Percentiles rank a stretch among this genome's conserved stretches.
These are phyloP conservation scores for Adelphocoris suturalis DNA, from an alignment of 2,888 invertebrate species.

Conservation along the genomic window DNA sequence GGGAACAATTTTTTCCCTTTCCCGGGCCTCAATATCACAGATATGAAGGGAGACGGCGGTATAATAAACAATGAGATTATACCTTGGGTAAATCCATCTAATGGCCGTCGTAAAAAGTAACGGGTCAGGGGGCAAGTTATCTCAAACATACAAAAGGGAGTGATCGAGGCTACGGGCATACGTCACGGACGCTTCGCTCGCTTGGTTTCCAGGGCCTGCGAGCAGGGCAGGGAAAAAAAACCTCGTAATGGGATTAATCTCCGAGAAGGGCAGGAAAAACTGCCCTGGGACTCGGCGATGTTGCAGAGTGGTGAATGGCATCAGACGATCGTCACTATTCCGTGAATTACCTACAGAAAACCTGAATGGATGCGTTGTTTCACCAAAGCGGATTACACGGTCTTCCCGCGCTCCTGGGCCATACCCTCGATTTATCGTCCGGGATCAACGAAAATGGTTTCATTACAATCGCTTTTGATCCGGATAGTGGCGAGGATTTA, in stretches of 20 bases:
- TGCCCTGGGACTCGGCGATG: conserved; percentile 3
- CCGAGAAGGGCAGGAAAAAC: conserved; percentile 43
- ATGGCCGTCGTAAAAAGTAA: conserved; percentile 72
- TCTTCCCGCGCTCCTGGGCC: neutral
- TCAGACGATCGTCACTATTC: conserved; percentile 63
- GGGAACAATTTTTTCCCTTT: conserved; percentile 37
- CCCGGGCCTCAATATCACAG: conserved; percentile 54
- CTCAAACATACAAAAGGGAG: conserved; percentile 73
- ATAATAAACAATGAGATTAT: conserved; percentile 73
- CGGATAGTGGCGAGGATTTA: conserved; percentile 65
- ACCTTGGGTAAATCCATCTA: conserved; percentile 73
- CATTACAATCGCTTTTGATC: conserved; percentile 69
- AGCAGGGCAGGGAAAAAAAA: conserved; percentile 46
- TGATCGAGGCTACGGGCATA: conserved; percentile 70
- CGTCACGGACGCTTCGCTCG: conserved; percentile 65
- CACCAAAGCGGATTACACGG: conserved; percentile 66
- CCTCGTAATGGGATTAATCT: conserved; percentile 53
- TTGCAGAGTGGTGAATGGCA: conserved; percentile 56
- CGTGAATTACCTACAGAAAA: conserved; percentile 65
- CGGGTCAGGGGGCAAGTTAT: conserved; percentile 68
- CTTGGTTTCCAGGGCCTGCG: conserved; percentile 8
- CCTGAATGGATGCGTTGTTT: conserved; percentile 70
- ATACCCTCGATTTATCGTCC: conserved; percentile 58
- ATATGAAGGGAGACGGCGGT: conserved; percentile 68
- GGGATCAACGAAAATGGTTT: conserved; percentile 73